phyloP scores from a whole-genome alignment of 1,140 invertebrate species.

The Pachypsylla venusta region DNA sequence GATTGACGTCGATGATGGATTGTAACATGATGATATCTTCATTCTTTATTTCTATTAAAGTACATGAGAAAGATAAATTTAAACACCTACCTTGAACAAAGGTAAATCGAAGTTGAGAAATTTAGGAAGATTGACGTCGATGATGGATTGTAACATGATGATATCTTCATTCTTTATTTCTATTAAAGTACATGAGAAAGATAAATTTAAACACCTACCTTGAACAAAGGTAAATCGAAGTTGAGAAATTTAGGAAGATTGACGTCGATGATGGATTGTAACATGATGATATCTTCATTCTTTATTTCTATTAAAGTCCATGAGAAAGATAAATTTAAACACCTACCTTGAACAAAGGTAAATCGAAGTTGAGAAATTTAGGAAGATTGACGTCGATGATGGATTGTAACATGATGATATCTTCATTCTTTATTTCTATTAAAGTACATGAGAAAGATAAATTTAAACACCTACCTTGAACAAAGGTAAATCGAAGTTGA shows the following conservation, averaged over 20 bases:
- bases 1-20: slow-evolving; percentile 86
- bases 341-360: slow-evolving; percentile 63
- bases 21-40: slow-evolving; percentile 68
- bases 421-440: too few relatives aligned
- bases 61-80: too few relatives aligned
- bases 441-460: too few relatives aligned
- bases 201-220: too few relatives aligned
- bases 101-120: slow-evolving; percentile 77
- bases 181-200: too few relatives aligned
- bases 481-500: slow-evolving; percentile 70
- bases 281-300: slow-evolving; percentile 60
- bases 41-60: too few relatives aligned
- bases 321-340: too few relatives aligned
- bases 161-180: slow-evolving; percentile 68
- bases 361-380: slow-evolving; percentile 76
- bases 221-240: slow-evolving; percentile 73
- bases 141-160: slow-evolving; percentile 70
- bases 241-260: slow-evolving; percentile 85
- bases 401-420: slow-evolving; percentile 65
- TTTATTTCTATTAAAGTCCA: too few relatives aligned
- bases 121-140: slow-evolving; percentile 87
- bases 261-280: slow-evolving; percentile 83
- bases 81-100: slow-evolving; percentile 53
- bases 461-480: slow-evolving; percentile 54
- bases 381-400: slow-evolving; percentile 90